Evolutionary conservation across 2,113 vertebrate genomes (phyloP).

Genomic region (Myodes glareolus): DNA sequence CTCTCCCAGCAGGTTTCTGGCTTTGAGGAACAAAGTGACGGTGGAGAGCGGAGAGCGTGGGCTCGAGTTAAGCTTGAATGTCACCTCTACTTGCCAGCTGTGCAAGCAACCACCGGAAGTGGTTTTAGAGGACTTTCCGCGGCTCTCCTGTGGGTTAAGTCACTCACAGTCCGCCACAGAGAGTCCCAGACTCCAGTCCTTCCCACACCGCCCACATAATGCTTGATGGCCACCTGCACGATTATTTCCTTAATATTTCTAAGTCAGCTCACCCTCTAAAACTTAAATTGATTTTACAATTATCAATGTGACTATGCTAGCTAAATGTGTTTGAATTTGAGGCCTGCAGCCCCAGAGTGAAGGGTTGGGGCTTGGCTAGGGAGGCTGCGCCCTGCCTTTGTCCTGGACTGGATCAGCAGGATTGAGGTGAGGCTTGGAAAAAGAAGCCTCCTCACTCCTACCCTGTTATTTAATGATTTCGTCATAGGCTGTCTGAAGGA

Average conservation of each 20-base stretch:
- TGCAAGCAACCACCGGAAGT: not conserved
- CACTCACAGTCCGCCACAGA: not conserved
- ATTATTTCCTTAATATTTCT: not conserved
- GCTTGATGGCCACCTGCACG: not conserved
- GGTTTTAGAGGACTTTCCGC: not conserved
- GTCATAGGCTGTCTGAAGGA: not conserved
- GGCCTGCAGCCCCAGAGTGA: not conserved
- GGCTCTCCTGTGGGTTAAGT: not conserved
- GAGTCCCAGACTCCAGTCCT: constrained; percentile 14
- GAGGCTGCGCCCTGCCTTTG: not conserved
- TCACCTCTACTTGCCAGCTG: not conserved
- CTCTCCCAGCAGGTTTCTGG: not conserved
- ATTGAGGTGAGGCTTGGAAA: not conserved
- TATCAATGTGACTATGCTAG: not conserved
- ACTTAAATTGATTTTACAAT: not conserved
- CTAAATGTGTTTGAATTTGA: not conserved
- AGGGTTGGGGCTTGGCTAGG: fast-evolving
- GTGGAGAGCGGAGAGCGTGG: not conserved
- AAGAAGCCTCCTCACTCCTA: not conserved
- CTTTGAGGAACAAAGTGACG: not conserved
- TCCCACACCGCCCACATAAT: not conserved
- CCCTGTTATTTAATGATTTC: constrained; percentile 2
- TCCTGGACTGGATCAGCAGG: not conserved
- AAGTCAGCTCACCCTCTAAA: constrained; percentile 11
- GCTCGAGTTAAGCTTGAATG: not conserved